Base-by-base conservation (phyloP, 2,888 invertebrate genomes). In the Sphaeridia pumilis region DNA sequence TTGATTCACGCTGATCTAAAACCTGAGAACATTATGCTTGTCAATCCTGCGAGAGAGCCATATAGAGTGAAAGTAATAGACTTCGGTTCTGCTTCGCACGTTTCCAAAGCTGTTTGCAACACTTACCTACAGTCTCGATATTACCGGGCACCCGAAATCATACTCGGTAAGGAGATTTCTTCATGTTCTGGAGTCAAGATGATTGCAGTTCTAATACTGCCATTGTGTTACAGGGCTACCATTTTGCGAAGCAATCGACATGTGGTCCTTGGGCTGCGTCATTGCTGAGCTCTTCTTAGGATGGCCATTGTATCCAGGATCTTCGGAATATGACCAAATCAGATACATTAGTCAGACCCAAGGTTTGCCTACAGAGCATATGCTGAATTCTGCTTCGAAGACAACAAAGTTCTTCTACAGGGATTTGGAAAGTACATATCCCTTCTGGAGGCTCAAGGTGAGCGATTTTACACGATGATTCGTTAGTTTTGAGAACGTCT, bases 231-330 rank as follows among this genome's bases (percentile, higher is more conserved):
- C 58, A 71, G 72, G 98, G 22, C 76, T 98, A 66, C 97, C 95
- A 58, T 98, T 98, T 76, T 94, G 94, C 75, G 98, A 99, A 73
- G 93, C 97, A 14, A 98, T 98, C 67, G 98, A 98, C 74, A 99
- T 99, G 97, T 98, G 98, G 98, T 97, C 95, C 4, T 76, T 98
- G 63, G 98, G 98, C 54, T 99, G 98, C 74, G 98, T 99, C 59
- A 95, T 98, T 44, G 98, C 98, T 2, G 98, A 99, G 72, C 77
- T 98, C 64, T 98, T 98, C 75, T 79, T 99, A 42, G 98, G 98
- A 60, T 99, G 98, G 98, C 98, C 98, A 17, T 77, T 99, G 34
- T 98, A 98, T 75, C 98, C 98, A 0, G 98, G 98, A 60, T 90
- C 93, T 49, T 95, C 95, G 20, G 98, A 98, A 75, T 99, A 97